Conservation (phyloP, 2,888 invertebrate species). For the Galerucella pusilla region DNA sequence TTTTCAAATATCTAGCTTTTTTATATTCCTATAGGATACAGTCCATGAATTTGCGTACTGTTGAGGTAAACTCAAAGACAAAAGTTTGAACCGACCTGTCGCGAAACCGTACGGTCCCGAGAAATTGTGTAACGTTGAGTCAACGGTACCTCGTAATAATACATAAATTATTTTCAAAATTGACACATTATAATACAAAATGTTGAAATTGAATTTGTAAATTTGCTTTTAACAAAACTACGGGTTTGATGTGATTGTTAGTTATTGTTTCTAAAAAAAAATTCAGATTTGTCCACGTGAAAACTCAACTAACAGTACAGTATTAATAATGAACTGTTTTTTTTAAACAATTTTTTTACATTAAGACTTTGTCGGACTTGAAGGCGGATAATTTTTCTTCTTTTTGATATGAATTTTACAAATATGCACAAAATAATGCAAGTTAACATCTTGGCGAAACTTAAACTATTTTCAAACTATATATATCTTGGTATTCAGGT, state of each 20-base stretch:
- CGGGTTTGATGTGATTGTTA: background rate
- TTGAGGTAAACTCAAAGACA: too few species aligned
- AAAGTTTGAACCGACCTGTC: too few species aligned
- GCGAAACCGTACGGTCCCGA: too few species aligned
- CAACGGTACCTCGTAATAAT: too few species aligned
- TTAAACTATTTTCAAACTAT: slow-evolving; percentile 21
- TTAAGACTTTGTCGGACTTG: slow-evolving; percentile 7
- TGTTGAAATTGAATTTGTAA: background rate
- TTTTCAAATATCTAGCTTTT: too few species aligned
- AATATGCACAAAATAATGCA: slow-evolving; percentile 24
- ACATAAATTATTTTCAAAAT: too few species aligned
- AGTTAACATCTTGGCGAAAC: slow-evolving; percentile 23
- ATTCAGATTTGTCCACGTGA: background rate
- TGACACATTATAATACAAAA: background rate
- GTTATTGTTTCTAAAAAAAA: background rate
- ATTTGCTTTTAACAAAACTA: background rate
- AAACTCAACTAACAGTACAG: background rate
- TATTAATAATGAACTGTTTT: slow-evolving; percentile 1
- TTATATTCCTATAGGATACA: too few species aligned
- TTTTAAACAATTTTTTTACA: background rate
- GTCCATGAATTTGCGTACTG: too few species aligned
- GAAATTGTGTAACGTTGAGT: too few species aligned
- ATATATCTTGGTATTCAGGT: slow-evolving; percentile 30
- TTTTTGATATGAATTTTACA: slow-evolving; percentile 30
- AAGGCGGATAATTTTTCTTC: background rate